Evolutionary conservation across 92 coral and sea anemone species (phyloP), one percentile per base, ranked within the genome.

Genomic region (Parazoanthus atlanticus): DNA sequence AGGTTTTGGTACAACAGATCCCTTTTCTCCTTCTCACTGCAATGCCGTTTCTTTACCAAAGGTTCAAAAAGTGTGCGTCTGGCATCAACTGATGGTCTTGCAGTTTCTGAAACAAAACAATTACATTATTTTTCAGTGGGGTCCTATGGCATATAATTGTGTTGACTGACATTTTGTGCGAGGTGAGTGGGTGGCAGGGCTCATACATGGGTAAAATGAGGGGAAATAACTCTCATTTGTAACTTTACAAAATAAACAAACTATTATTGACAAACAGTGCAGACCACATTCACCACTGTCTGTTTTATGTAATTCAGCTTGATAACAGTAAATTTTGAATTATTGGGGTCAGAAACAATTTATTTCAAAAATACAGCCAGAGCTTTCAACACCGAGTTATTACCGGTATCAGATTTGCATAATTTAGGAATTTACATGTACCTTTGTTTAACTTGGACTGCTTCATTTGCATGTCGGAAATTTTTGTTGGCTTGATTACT

Each of bases 31-130:
- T 33, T 21, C 46, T 72, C 66, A 70, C 49, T 38, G 71, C 26
- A n/a, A 21, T 33, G 66, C 29, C 26, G 40, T 54, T 72, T 85
- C 54, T 43, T 12, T 10, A 71, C 81, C 69, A 54, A 41, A 23
- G 88, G 81, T 23, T 85, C 43, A 74, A 85, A 85, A 61, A 85
- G 36, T 31, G 58, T 38, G 28, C 88, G 88, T 2, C 88, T 85
- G 56, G 31, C 40, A 40, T 85, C 88, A 70, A 49, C 78, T 31
- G n/a, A 80, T 67, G 81, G 81, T 85, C 80, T 85, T 47, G 61
- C 49, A 23, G 81, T 40, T 3, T 85, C 82, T 85, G 41, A 70
- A 85, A 69, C 61, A 70, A 72, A 73, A 67, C 25, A 34, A 23
- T n/a, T 36, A 34, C 70, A 67, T n/a, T n/a, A n/a, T n/a, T 64